phyloP scores from a whole-genome alignment of 2,113 vertebrate genomes.

The Coptodon bakossiorum region DNA sequence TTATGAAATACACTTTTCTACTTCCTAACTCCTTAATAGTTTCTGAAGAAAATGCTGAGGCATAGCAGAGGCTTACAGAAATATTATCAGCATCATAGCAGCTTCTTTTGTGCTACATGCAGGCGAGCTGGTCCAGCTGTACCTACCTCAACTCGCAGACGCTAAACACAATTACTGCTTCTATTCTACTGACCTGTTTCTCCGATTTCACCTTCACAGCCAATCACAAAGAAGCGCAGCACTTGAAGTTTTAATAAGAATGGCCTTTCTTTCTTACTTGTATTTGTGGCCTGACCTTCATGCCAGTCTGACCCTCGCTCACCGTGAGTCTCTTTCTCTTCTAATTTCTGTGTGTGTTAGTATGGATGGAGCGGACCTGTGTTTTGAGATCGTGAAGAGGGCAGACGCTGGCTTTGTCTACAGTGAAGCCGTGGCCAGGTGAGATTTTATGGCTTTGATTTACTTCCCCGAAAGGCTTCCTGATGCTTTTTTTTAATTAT shows the following conservation, averaged over 20 bases:
- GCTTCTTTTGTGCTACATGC: neutral
- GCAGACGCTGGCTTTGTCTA: slow-evolving; percentile 94
- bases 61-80: neutral
- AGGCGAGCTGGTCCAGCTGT: neutral
- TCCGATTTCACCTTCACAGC: neutral
- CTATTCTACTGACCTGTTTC: neutral
- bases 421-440: slow-evolving; percentile 95
- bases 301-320: neutral
- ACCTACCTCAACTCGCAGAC: neutral
- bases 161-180: neutral
- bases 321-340: neutral
- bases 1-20: neutral
- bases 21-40: neutral
- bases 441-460: slow-evolving; percentile 7
- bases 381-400: slow-evolving; percentile 92
- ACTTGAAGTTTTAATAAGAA: slow-evolving; percentile 5
- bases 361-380: slow-evolving; percentile 95
- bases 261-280: slow-evolving; percentile 12
- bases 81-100: neutral
- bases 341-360: slow-evolving; percentile 49
- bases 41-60: neutral
- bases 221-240: neutral
- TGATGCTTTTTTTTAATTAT: neutral
- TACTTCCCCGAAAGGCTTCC: neutral
- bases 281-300: neutral